phyloP scores from a whole-genome alignment of 2,113 vertebrate species.

The Pedionomus torquatus region DNA sequence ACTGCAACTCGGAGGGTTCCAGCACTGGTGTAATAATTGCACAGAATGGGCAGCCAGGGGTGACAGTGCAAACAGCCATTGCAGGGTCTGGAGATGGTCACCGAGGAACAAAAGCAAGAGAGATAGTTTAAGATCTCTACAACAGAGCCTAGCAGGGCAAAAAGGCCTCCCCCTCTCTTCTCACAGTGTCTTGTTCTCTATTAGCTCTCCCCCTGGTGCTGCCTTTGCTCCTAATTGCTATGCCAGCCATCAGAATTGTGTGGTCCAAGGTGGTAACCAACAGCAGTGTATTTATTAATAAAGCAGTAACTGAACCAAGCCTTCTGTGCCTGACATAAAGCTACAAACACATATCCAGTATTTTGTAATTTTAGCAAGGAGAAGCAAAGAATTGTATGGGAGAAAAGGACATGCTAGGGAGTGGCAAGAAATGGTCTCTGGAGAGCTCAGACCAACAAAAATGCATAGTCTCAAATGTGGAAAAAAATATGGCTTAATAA shows the following conservation, averaged over 20 bases:
- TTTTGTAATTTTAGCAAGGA: not conserved
- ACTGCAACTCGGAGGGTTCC: not conserved
- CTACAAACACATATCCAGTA: not conserved
- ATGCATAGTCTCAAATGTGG: conserved; percentile 59
- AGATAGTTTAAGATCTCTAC: not conserved
- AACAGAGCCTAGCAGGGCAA: not conserved
- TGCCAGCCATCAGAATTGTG: not conserved
- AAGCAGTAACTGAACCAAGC: not conserved
- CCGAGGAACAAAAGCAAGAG: not conserved
- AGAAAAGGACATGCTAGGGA: not conserved
- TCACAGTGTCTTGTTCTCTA: not conserved
- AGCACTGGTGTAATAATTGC: fast-evolving
- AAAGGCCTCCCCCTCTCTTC: not conserved
- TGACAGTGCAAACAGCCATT: not conserved
- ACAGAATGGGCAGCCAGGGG: not conserved
- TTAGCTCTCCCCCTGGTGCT: not conserved
- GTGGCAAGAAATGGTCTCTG: not conserved
- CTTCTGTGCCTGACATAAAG: not conserved
- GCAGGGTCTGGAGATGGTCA: fast-evolving
- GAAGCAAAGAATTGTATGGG: not conserved
- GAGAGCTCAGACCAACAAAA: conserved; percentile 47
- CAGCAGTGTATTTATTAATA: not conserved
- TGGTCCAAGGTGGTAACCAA: not conserved
- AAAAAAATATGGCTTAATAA: conserved; percentile 82
- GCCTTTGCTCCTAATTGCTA: not conserved